Base-by-base conservation (phyloP, 2,113 vertebrate genomes). In the Ancistrus triradiatus region DNA sequence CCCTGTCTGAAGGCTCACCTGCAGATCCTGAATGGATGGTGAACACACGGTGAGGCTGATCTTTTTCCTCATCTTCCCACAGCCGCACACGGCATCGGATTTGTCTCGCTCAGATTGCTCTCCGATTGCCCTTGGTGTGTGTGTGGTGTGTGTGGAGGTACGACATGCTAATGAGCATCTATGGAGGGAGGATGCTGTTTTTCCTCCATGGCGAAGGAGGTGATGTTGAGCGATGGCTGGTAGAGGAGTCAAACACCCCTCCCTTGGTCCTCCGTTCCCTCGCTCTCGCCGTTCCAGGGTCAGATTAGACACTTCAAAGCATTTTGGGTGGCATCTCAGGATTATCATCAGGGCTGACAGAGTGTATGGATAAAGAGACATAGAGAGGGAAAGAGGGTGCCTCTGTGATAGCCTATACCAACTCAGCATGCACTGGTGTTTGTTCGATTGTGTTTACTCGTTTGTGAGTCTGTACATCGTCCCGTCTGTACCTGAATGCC, bases 1-100 rank as follows among this genome's bases (percentile, higher is more conserved):
- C 80, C 70, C 73, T 78, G 74, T 78, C 77, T 77, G 73, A 86
- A 71, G 80, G 81, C 77, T 85, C 78, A 79, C 85, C 83, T 87
- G 85, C 87, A 83, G 78, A 78, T 79, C 76, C 73, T 81, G 82
- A 80, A 84, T 80, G 86, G 86, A 86, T 76, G 79, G 78, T 76
- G 75, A 68, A 74, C 78, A 87, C 70, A 86, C 78, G 86, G 87
- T 89, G 85, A 87, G 85, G 64, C 67, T 69, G 19, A 21, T 28
- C 25, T 64, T 43, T 51, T 27, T n/a, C n/a, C n/a, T n/a, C n/a
- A n/a, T n/a, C n/a, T n/a, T n/a, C n/a, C n/a, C n/a, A n/a, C n/a
- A n/a, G n/a, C n/a, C n/a, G n/a, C n/a, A n/a, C n/a, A n/a, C n/a
- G n/a, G n/a, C n/a, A n/a, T n/a, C n/a, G n/a, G n/a, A n/a, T n/a